A percentile compares a stretch with the other conserved stretches of the same genome.
These are phyloP conservation scores for Hemibagrus wyckioides DNA, from an alignment of 2,113 vertebrate species.

Conservation along the genomic window DNA sequence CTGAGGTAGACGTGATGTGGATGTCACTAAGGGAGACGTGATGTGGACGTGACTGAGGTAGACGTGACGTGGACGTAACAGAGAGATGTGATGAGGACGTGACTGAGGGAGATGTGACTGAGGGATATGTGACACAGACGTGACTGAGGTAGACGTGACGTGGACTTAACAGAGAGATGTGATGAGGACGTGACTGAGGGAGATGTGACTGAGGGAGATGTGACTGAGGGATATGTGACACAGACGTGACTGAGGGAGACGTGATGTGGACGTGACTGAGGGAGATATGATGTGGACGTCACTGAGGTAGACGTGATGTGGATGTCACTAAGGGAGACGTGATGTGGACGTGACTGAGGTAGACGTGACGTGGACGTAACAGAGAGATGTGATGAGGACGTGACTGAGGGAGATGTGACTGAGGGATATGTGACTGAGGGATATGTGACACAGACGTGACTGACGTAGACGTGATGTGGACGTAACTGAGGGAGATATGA, in stretches of 20 bases:
- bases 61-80: neutral
- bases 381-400: too few relatives aligned
- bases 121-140: too few relatives aligned
- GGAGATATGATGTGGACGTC: too few relatives aligned
- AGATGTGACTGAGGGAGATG: neutral
- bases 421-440: neutral
- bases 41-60: constrained; percentile 16
- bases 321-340: too few relatives aligned
- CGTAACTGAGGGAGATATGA: too few relatives aligned
- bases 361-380: neutral
- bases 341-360: constrained; percentile 15
- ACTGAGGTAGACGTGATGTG: neutral
- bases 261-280: neutral
- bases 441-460: too few relatives aligned
- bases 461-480: neutral
- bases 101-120: constrained; percentile 5
- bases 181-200: constrained; percentile 18
- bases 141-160: neutral
- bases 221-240: too few relatives aligned
- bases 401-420: constrained; percentile 9
- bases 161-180: neutral
- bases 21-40: too few relatives aligned
- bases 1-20: constrained; percentile 1
- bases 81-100: too few relatives aligned
- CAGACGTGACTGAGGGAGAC: constrained; percentile 17